These are phyloP conservation scores for Temnothorax rugatulus DNA, from an alignment of 2,888 invertebrate species.

Conservation along the genomic window DNA sequence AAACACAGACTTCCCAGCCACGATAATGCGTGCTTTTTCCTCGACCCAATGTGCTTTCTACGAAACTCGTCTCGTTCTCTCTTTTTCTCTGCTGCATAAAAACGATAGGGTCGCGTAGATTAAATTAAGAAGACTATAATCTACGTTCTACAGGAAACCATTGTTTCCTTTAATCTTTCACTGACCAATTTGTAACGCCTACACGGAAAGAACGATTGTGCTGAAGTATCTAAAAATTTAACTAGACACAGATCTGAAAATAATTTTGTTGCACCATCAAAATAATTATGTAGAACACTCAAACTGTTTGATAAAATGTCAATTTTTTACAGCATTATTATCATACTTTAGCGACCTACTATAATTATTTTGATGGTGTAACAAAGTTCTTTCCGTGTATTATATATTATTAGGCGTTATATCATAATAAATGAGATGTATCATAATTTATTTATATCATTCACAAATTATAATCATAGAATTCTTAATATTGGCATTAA, in stretches of 20 bases:
- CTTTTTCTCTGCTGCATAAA: neutral
- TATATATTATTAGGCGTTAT: too few species aligned
- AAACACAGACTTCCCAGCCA: conserved; percentile 45
- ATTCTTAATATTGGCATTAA: neutral
- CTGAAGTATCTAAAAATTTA: too few species aligned
- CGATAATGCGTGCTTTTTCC: conserved; percentile 46
- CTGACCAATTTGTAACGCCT: neutral
- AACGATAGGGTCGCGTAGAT: neutral
- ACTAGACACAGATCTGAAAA: too few species aligned
- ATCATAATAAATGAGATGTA: neutral
- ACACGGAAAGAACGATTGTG: too few species aligned
- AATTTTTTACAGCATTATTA: too few species aligned
- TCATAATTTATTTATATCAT: neutral
- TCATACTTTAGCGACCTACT: too few species aligned
- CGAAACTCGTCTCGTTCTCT: neutral
- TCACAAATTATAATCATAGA: neutral
- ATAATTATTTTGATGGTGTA: too few species aligned
- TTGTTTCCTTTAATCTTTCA: neutral
- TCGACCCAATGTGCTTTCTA: neutral
- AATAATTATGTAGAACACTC: too few species aligned
- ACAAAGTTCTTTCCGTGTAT: too few species aligned
- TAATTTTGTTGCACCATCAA: too few species aligned
- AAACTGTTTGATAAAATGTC: too few species aligned
- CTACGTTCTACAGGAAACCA: neutral
- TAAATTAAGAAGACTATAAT: conserved; percentile 25